These are phyloP conservation scores for Anas capensis DNA, from an alignment of 2,797 vertebrate species.

Conservation along the genomic window DNA sequence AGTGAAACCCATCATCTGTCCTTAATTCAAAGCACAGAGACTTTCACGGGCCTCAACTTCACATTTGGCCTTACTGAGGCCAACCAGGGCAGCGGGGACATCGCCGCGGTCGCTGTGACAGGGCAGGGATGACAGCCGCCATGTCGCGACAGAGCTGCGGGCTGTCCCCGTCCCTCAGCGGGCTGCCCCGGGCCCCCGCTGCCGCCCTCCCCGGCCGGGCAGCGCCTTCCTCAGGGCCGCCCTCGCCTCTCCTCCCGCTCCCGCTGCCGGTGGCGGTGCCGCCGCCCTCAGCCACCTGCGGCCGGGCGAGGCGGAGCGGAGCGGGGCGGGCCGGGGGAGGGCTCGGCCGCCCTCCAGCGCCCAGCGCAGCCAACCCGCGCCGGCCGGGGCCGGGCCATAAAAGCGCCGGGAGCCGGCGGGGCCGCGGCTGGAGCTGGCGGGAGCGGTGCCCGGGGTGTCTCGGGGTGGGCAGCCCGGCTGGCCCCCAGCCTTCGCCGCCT, in stretches of 20 bases:
- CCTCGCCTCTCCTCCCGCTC: not conserved
- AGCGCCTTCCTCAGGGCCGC: not conserved
- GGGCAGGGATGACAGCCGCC: no score
- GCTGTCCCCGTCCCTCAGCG: no score
- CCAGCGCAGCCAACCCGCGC: conserved; percentile 21
- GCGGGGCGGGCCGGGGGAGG: not conserved
- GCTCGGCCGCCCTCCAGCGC: not conserved
- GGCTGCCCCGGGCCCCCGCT: no score
- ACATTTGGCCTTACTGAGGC: not conserved
- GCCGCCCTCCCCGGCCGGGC: no score
- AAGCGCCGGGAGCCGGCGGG: not conserved
- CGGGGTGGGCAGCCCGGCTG: not conserved
- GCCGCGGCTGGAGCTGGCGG: not conserved
- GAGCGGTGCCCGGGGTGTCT: not conserved
- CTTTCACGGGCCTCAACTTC: not conserved
- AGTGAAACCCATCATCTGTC: not conserved
- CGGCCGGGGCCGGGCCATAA: conserved; percentile 52
- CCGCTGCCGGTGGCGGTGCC: no score
- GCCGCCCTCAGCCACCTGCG: not conserved
- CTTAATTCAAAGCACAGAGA: accelerated
- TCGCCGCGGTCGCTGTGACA: no score
- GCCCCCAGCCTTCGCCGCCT: not conserved
- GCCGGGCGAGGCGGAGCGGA: not conserved
- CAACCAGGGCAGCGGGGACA: not conserved
- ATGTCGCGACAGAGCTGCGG: no score